Percentiles rank a stretch among this genome's conserved stretches.
phyloP scores from a whole-genome alignment of 37 sponge, comb jelly and placozoan genomes.

The Dysidea cf. avara region DNA sequence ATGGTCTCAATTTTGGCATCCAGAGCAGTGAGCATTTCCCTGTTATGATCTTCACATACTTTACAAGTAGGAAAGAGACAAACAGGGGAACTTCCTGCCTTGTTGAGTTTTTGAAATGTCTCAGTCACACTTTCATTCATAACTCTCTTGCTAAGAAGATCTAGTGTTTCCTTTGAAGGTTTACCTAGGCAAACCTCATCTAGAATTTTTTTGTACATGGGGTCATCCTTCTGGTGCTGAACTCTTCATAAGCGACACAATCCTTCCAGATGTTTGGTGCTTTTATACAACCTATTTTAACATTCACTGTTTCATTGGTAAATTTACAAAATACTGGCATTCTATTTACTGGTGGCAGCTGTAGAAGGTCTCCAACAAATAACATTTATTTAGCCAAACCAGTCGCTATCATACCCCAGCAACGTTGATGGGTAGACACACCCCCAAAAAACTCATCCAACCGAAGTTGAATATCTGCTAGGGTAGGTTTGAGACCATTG shows the following conservation, averaged over 20 bases:
- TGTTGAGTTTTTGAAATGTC: conserved; percentile 24
- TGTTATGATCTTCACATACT: conserved; percentile 31
- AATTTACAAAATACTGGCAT: conserved; percentile 1
- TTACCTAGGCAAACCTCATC: conserved; percentile 20
- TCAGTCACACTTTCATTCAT: conserved; percentile 7
- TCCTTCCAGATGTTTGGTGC: conserved; percentile 40
- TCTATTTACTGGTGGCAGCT: conserved; percentile 47
- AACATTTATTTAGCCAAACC: conserved; percentile 31
- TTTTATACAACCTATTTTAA: conserved; percentile 5
- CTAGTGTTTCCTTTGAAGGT: background rate
- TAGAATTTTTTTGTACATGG: conserved; percentile 7
- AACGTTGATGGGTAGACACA: no score
- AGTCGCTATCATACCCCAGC: conserved; percentile 7
- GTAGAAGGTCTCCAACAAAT: conserved; percentile 57
- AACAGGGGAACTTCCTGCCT: conserved; percentile 16
- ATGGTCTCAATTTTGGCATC: background rate
- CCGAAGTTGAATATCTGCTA: conserved; percentile 41
- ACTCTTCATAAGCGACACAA: conserved; percentile 32
- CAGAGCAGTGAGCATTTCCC: conserved; percentile 8
- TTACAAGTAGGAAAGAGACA: conserved; percentile 42
- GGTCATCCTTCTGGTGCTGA: conserved; percentile 51
- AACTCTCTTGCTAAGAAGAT: background rate
- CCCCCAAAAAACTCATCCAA: conserved; percentile 48
- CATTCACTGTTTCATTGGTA: background rate
- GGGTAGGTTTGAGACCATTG: conserved; percentile 41